Base-by-base conservation (phyloP, 2,113 vertebrate species). In the Poeciliopsis turrubarensis region DNA sequence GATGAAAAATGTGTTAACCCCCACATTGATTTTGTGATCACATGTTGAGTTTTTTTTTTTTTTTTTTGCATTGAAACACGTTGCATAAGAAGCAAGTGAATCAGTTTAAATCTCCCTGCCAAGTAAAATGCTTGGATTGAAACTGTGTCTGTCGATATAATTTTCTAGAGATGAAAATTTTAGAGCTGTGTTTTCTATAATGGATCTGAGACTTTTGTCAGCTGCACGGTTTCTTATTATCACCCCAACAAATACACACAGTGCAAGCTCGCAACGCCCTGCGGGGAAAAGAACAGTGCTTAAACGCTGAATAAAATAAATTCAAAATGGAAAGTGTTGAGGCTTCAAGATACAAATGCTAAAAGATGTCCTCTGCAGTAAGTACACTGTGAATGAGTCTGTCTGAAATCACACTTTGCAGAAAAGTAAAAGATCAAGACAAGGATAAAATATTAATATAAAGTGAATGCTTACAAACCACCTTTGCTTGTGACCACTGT, bases 141-240 rank as follows among this genome's bases (percentile, higher is more conserved):
- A 95, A 93, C 93, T 92, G 90, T 92, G 90, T 94, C 91, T 94
- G 81, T 94, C 89, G 91, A 81, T 87, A 83, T 80, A 80, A 94
- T 94, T 93, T 96, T 94, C 90, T 85, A 73, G 84, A 92, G 89
- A 91, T 91, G 87, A 86, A 92, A 87, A 82, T 91, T 86, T 80
- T 88, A 85, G 92, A 87, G 92, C 89, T 89, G 91, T 64, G 92
- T 93, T 92, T 88, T 89, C 88, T 95, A 94, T 95, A 94, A 96
- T 95, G 80, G 14, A 65, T 77, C 78, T 82, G 90, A 95, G 95
- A 96, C 95, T 96, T 95, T 95, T 96, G 93, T 92, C 91, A 93
- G 85, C 84, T 83, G 75, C 94, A 93, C 93, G 92, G 91, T 82
- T 82, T 93, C 80, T 81, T 93, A 91, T 90, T 93, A 92, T 93